Percentiles rank a stretch among this genome's conserved stretches.
phyloP scores from a whole-genome alignment of 2,888 invertebrate species.

The Sinopyrophorus schimmeli region DNA sequence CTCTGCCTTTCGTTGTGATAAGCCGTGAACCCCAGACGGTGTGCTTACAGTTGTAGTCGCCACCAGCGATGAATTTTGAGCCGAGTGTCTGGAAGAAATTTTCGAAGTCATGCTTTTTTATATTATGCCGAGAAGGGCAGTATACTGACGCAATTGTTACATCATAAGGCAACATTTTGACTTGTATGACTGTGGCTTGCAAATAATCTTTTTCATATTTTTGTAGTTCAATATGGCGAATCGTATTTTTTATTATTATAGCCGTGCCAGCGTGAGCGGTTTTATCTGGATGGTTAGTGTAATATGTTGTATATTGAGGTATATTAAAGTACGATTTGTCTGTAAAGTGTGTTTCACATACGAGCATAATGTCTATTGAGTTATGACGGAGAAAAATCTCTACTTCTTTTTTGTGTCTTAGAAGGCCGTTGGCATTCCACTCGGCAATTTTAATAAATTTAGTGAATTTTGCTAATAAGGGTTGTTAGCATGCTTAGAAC shows the following conservation, averaged over 20 bases:
- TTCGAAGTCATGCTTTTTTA: slow-evolving; percentile 30
- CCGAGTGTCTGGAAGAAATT: slow-evolving; percentile 29
- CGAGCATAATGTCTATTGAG: no score
- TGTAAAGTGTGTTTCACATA: no score
- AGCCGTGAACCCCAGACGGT: slow-evolving; percentile 34
- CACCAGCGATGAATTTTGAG: slow-evolving; percentile 32
- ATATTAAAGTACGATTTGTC: no score
- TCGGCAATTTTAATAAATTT: no score
- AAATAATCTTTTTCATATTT: slow-evolving; percentile 17
- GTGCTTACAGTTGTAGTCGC: slow-evolving; percentile 37
- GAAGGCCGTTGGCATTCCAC: no score
- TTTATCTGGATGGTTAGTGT: no score
- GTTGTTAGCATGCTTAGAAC: slow-evolving; percentile 2
- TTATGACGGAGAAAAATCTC: no score
- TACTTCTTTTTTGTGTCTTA: no score
- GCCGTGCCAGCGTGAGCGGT: slow-evolving; percentile 1
- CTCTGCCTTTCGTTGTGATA: no score
- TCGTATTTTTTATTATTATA: slow-evolving; percentile 1
- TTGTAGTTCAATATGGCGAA: not conserved
- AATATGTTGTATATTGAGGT: no score
- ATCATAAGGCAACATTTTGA: slow-evolving; percentile 13
- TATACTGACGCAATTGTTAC: slow-evolving; percentile 33
- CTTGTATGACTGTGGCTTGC: slow-evolving; percentile 31
- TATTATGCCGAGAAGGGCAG: slow-evolving; percentile 35
- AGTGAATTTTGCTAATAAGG: no score